Evolutionary conservation across 2,797 vertebrate genomes (phyloP).

Genomic region (Crenichthys baileyi): DNA sequence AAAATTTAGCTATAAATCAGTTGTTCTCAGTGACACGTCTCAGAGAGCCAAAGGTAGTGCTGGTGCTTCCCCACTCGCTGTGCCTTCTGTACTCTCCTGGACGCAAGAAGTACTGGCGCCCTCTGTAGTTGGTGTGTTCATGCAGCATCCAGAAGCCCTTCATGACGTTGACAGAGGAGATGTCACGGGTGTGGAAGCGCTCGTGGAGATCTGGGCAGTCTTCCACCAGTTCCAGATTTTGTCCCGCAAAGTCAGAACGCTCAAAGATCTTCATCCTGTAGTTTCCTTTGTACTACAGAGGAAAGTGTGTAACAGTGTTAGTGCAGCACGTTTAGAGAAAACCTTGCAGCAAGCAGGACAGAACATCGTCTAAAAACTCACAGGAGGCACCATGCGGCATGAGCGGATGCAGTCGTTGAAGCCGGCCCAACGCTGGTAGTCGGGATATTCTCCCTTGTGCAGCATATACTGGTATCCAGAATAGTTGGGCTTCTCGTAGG

Average conservation of each 20-base stretch:
- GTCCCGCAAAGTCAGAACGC: slow-evolving; percentile 80
- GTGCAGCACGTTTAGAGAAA: slow-evolving; percentile 32
- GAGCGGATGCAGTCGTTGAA: slow-evolving; percentile 86
- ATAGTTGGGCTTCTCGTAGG: slow-evolving; percentile 83
- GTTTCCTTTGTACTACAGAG: slow-evolving; percentile 76
- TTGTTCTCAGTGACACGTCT: slow-evolving; percentile 78
- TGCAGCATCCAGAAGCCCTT: slow-evolving; percentile 87
- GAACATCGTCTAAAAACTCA: slow-evolving; percentile 65
- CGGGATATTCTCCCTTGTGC: slow-evolving; percentile 82
- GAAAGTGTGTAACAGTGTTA: not conserved
- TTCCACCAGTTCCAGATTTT: slow-evolving; percentile 81
- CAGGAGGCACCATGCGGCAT: slow-evolving; percentile 82
- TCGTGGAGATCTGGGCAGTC: slow-evolving; percentile 83
- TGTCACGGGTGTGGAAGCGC: slow-evolving; percentile 81
- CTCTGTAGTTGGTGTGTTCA: slow-evolving; percentile 84
- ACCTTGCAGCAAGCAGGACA: slow-evolving; percentile 1
- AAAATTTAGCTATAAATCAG: slow-evolving; percentile 52
- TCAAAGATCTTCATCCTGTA: slow-evolving; percentile 85
- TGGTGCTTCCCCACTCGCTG: slow-evolving; percentile 81
- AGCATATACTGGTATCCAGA: slow-evolving; percentile 84
- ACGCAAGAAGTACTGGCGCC: slow-evolving; percentile 83
- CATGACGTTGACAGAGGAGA: slow-evolving; percentile 82
- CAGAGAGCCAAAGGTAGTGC: slow-evolving; percentile 79
- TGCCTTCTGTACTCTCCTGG: slow-evolving; percentile 84
- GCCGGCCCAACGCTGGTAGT: slow-evolving; percentile 83